A percentile compares a stretch with the other conserved stretches of the same genome.
Conservation (phyloP, 1,140 invertebrate species). For the Pararge aegeria region DNA sequence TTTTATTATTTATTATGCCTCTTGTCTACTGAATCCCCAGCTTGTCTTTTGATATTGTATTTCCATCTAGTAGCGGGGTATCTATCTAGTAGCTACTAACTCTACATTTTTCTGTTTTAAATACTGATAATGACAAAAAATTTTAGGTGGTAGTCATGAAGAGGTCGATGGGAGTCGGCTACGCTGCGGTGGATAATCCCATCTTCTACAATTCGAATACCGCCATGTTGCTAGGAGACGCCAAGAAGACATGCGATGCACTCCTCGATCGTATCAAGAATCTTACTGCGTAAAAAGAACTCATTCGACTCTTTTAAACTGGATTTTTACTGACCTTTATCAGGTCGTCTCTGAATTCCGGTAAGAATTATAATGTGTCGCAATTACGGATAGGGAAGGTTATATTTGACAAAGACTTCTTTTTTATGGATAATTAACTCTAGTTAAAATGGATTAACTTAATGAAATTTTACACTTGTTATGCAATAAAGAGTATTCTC, state of each 20-base stretch:
- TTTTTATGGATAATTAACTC: too few relatives aligned
- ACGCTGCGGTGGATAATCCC: conserved; percentile 93
- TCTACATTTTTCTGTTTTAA: background rate
- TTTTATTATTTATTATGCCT: too few relatives aligned
- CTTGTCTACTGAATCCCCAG: too few relatives aligned
- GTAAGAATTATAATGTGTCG: too few relatives aligned
- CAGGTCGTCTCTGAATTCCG: too few relatives aligned
- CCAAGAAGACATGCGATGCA: conserved; percentile 94
- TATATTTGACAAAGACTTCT: too few relatives aligned
- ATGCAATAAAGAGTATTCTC: background rate
- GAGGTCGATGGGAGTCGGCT: conserved; percentile 91
- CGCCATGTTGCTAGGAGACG: conserved; percentile 94
- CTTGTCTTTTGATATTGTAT: too few relatives aligned
- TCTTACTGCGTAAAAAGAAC: conserved; percentile 41
- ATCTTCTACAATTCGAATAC: conserved; percentile 96
- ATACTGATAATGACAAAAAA: background rate
- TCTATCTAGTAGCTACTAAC: too few relatives aligned
- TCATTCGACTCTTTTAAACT: too few relatives aligned
- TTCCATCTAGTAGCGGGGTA: too few relatives aligned
- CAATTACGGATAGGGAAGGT: too few relatives aligned
- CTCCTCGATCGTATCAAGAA: conserved; percentile 85
- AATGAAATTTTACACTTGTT: background rate
- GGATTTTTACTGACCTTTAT: background rate
- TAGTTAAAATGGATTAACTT: too few relatives aligned
- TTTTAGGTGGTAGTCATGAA: conserved; percentile 93